Percentiles rank a stretch among this genome's conserved stretches.
These are phyloP conservation scores for Gracilinanus agilis DNA, from an alignment of 2,113 vertebrate species.

Conservation along the genomic window DNA sequence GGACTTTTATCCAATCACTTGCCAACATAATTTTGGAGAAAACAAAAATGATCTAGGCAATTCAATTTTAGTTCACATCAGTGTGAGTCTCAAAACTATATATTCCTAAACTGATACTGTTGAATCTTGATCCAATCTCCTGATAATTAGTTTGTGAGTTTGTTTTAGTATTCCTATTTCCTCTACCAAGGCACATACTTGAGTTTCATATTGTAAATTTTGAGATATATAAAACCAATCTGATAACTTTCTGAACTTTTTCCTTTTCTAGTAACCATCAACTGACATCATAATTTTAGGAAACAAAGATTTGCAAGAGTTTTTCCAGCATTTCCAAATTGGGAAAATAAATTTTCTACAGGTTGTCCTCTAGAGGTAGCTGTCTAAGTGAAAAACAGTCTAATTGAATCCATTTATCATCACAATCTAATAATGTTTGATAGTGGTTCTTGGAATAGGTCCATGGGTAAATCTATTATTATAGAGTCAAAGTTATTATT, in stretches of 20 bases:
- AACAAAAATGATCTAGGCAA: neutral
- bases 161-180: neutral
- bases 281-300: neutral
- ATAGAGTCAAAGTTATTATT: conserved; percentile 2
- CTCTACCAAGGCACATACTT: neutral
- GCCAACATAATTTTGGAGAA: neutral
- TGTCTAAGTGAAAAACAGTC: neutral
- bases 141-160: neutral
- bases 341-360: neutral
- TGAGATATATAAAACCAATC: neutral
- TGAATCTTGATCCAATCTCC: neutral
- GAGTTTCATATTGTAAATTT: neutral
- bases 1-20: neutral
- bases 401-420: neutral
- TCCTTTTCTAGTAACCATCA: neutral
- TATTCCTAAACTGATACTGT: neutral
- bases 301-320: neutral
- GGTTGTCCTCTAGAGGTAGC: neutral
- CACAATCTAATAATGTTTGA: neutral
- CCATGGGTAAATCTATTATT: neutral
- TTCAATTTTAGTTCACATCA: neutral
- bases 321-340: neutral
- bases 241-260: neutral
- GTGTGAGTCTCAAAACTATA: neutral
- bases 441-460: neutral